Evolutionary conservation across 2,113 vertebrate species (phyloP).

Genomic region (Catharus bicknelli): DNA sequence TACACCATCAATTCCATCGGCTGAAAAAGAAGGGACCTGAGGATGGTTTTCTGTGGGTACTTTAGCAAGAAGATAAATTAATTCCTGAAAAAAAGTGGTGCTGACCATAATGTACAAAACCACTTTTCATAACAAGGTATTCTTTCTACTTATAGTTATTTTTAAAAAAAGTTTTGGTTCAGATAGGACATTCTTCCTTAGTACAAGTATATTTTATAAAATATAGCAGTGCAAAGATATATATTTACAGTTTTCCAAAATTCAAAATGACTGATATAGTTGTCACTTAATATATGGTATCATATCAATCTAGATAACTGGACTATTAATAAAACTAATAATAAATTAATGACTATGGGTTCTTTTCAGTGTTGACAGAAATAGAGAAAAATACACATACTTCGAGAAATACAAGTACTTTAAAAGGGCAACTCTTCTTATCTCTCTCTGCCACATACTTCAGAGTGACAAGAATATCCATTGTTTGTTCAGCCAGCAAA

Average conservation of each 20-base stretch:
- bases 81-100: not conserved
- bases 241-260: not conserved
- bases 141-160: not conserved
- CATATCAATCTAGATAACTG: not conserved
- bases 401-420: not conserved
- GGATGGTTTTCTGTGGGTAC: not conserved
- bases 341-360: not conserved
- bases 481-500: not conserved
- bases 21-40: not conserved
- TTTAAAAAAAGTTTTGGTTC: accelerated
- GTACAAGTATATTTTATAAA: not conserved
- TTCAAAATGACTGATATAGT: not conserved
- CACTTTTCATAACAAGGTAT: not conserved
- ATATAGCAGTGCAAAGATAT: not conserved
- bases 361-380: not conserved
- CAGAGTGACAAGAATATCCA: not conserved
- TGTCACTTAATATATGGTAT: not conserved
- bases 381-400: not conserved
- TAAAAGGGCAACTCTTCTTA: not conserved
- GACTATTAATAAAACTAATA: not conserved
- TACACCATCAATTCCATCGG: not conserved
- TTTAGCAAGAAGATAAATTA: not conserved
- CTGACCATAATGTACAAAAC: not conserved
- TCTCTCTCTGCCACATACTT: not conserved
- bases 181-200: not conserved